These are phyloP conservation scores for Lordiphosa mommai DNA, from an alignment of 1,140 invertebrate genomes.

Conservation along the genomic window DNA sequence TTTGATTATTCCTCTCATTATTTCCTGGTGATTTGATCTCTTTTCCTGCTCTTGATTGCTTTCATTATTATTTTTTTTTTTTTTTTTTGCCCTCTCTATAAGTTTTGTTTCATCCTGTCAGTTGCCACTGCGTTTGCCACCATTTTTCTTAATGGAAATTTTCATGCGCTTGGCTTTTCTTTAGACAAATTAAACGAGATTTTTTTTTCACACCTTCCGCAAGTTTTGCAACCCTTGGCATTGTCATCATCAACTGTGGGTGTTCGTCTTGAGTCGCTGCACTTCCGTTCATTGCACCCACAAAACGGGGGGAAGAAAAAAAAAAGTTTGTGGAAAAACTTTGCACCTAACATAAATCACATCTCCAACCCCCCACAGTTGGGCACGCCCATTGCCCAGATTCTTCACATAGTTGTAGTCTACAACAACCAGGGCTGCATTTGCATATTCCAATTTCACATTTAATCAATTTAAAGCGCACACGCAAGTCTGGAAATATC, in stretches of 20 bases:
- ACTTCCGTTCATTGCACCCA: conserved; percentile 65
- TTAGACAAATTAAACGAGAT: conserved; percentile 70
- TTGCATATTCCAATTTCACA: conserved; percentile 72
- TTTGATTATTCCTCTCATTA: conserved; percentile 29
- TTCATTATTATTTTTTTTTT: conserved; percentile 33
- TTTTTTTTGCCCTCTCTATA: too few species aligned
- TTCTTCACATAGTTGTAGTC: conserved; percentile 9
- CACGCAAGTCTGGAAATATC: conserved; percentile 13
- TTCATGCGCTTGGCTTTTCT: conserved; percentile 63
- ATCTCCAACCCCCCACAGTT: conserved; percentile 20
- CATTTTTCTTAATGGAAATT: conserved; percentile 71
- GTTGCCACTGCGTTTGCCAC: conserved; percentile 63
- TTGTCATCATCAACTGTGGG: conserved; percentile 38
- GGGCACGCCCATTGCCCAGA: conserved; percentile 37
- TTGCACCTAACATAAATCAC: conserved; percentile 70
- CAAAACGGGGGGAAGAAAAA: conserved; percentile 4
- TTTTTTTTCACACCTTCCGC: conserved; percentile 53
- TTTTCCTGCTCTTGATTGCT: conserved; percentile 39
- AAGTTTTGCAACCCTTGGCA: conserved; percentile 19
- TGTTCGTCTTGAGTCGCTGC: conserved; percentile 35
- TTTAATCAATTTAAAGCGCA: conserved; percentile 65
- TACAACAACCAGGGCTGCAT: conserved; percentile 33
- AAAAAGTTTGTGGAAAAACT: conserved; percentile 60
- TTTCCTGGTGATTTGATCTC: conserved; percentile 40
- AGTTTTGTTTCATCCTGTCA: conserved; percentile 44